Evolutionary conservation across 2,797 vertebrate genomes (phyloP), one percentile per base, ranked within the genome.

Genomic region (Bovichtus diacanthus): DNA sequence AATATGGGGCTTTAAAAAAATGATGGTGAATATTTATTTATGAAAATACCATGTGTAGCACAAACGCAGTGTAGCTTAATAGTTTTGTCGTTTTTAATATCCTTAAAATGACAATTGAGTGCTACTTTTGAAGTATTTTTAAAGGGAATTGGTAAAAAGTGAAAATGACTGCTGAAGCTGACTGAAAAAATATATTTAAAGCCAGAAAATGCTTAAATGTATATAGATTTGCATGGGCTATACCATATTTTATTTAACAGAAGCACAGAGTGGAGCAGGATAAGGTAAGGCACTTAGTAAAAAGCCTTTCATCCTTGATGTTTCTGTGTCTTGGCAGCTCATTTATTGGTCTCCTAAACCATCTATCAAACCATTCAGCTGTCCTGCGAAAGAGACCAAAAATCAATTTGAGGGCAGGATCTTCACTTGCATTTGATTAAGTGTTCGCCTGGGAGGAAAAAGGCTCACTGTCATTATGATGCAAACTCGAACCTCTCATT

Each of bases 361-460:
- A 78, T 86, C 76, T 68, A 78, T 87, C 79, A 84, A 82, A 49
- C 53, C 27, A 78, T 84, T 88, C 68, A 82, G 63, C 67, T 81
- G 60, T 67, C 69, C 78, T 69, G 78, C 64, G 2, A 72, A 74
- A 70, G 56, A 79, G 49, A 62, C 49, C 55, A 53, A 44, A 68
- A 81, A 83, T 82, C 76, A 36, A 84, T 91, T 78, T 89, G 23
- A 74, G 55, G 43, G 69, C 47, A 11, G 64, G 63, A 60, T 87
- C 58, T 76, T 70, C 55, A 49, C 31, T 72, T 59, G 58, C 67
- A 79, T 87, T 79, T 84, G 61, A 90, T 87, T 44, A 80, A 86
- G 62, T 34, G 68, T 77, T 74, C 3, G 2, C 41, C 49, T 11
- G n/a, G n/a, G 66, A 80, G 70, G 47, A 55, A 71, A 63, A 73